These are phyloP conservation scores for Xenopus laevis DNA, from an alignment of 2,113 vertebrate species.

Conservation along the genomic window DNA sequence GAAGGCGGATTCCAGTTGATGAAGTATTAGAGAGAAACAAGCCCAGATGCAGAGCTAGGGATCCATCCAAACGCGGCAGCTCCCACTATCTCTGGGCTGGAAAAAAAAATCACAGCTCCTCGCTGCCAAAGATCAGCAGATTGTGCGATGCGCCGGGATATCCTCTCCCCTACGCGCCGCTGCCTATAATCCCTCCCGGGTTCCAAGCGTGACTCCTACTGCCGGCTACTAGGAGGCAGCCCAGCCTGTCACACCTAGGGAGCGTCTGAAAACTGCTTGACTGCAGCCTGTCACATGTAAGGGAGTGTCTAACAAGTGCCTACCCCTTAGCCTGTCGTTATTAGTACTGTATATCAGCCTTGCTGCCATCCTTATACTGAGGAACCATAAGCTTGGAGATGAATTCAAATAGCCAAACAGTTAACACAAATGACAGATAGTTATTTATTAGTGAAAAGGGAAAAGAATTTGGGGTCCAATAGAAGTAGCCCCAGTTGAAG, in stretches of 20 bases:
- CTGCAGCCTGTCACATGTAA: conserved; percentile 19
- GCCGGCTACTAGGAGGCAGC: conserved; percentile 28
- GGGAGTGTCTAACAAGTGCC: conserved; percentile 13
- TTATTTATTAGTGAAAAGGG: too few species aligned
- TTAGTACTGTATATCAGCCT: too few species aligned
- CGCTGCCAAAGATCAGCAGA: background rate
- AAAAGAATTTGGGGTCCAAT: too few species aligned
- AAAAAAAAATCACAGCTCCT: too few species aligned
- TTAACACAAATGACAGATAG: too few species aligned
- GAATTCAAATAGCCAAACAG: too few species aligned
- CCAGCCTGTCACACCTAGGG: conserved; percentile 45
- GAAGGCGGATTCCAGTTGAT: background rate
- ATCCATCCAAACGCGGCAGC: background rate
- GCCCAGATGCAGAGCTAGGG: background rate
- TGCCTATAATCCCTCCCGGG: conserved; percentile 32
- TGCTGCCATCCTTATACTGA: too few species aligned
- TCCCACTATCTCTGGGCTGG: too few species aligned
- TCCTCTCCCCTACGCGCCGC: conserved; percentile 34
- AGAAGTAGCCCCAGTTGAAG: too few species aligned
- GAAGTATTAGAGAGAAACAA: background rate
- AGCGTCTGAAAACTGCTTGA: conserved; percentile 33
- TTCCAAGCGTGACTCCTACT: conserved; percentile 35
- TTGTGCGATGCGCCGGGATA: background rate
- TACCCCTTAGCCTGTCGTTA: conserved; percentile 3
- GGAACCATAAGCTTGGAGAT: too few species aligned